phyloP scores from a whole-genome alignment of 2,113 vertebrate genomes.

The Leiothrix lutea region DNA sequence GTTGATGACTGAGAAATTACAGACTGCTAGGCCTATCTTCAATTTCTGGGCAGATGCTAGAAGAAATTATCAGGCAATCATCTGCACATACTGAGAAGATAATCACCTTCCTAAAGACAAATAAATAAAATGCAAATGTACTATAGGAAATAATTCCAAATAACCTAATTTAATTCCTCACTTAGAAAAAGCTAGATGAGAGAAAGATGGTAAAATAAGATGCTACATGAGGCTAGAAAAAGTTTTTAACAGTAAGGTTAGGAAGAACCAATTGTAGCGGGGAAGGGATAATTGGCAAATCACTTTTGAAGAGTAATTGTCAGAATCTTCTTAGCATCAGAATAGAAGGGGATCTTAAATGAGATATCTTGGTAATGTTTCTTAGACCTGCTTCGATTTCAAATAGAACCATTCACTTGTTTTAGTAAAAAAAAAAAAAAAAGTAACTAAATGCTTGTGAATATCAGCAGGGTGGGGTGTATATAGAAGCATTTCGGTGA shows the following conservation, averaged over 20 bases:
- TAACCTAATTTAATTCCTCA: neutral
- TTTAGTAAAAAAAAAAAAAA: neutral
- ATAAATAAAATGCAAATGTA: neutral
- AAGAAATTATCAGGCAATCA: slow-evolving; percentile 6
- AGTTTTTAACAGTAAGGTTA: neutral
- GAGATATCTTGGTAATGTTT: neutral
- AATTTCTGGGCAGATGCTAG: neutral
- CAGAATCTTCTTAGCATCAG: neutral
- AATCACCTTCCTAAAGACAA: neutral
- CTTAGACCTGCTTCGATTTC: neutral
- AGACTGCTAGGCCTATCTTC: neutral
- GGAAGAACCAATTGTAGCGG: neutral
- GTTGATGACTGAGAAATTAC: neutral
- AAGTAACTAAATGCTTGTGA: neutral
- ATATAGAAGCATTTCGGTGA: neutral
- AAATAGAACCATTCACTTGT: neutral
- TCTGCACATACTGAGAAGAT: neutral
- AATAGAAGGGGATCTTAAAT: neutral
- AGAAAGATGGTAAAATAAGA: neutral
- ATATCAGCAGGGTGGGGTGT: neutral
- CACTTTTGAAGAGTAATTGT: neutral
- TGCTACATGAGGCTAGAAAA: neutral
- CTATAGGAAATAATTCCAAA: neutral
- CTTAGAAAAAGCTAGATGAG: neutral
- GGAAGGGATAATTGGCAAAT: neutral